Conservation (phyloP, 2,888 invertebrate genomes). For the Blomia tropicalis region DNA sequence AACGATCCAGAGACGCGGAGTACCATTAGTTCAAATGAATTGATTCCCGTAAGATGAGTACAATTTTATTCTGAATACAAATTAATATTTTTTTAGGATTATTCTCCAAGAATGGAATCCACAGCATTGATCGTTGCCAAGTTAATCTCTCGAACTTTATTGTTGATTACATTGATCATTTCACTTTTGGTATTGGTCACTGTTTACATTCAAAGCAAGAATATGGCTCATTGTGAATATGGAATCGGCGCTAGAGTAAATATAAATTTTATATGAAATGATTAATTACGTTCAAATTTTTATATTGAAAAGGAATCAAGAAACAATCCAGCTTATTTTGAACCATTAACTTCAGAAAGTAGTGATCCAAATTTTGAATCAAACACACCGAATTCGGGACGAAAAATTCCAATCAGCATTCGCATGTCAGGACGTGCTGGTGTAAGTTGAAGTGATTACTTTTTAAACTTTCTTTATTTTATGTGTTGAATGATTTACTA, state of each 20-base stretch:
- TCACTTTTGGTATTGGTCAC: conserved; percentile 67
- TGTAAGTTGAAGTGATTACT: conserved; percentile 3
- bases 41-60: background rate
- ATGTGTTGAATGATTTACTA: conserved; percentile 31
- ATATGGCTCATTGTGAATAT: background rate
- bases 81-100: background rate
- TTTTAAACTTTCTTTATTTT: background rate
- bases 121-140: conserved; percentile 44
- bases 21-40: conserved; percentile 6
- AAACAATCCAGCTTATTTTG: conserved; percentile 21
- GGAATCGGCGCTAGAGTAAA: conserved; percentile 13
- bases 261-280: too few species aligned
- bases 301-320: conserved; percentile 6
- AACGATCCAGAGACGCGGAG: background rate
- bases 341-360: conserved; percentile 19
- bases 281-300: background rate
- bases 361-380: conserved; percentile 4
- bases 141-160: conserved; percentile 64
- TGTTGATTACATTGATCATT: conserved; percentile 60
- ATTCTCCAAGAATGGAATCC: conserved; percentile 1
- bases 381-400: background rate
- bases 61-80: background rate
- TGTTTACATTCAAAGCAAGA: conserved; percentile 58
- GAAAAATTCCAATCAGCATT: conserved; percentile 21
- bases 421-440: conserved; percentile 24